phyloP scores from a whole-genome alignment of 2,797 vertebrate genomes.

The Sebastes iracundus region DNA sequence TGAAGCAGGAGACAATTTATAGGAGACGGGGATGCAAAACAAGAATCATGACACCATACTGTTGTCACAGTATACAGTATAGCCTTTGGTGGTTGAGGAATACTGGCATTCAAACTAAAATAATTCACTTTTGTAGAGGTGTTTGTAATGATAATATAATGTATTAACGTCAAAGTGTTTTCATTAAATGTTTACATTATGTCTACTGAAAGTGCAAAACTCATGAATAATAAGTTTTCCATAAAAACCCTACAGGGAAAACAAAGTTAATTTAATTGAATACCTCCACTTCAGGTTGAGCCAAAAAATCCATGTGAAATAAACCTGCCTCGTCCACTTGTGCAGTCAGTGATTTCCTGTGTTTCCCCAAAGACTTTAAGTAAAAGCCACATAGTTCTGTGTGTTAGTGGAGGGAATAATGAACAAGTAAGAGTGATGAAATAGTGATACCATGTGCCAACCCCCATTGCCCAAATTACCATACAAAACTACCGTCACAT shows the following conservation, averaged over 20 bases:
- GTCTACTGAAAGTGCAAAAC: neutral
- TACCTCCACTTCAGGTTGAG: neutral
- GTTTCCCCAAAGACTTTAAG: conserved; percentile 3
- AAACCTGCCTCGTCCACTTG: neutral
- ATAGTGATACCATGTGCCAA: neutral
- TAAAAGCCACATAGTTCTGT: neutral
- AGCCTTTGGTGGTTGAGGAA: neutral
- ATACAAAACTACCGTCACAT: conserved; percentile 8
- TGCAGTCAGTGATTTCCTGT: conserved; percentile 21
- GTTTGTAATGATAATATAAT: neutral
- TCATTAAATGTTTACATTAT: neutral
- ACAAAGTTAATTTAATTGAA: neutral
- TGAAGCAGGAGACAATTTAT: neutral
- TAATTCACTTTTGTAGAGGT: neutral
- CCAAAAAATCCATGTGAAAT: neutral
- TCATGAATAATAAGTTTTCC: neutral
- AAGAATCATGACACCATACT: neutral
- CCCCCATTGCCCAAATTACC: conserved; percentile 17
- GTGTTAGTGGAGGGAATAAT: conserved; percentile 22
- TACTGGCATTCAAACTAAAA: neutral
- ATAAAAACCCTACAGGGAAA: neutral
- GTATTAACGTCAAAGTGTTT: neutral
- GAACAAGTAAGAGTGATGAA: conserved; percentile 17
- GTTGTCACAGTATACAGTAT: neutral
- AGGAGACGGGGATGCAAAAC: neutral